phyloP scores from a whole-genome alignment of 2,113 vertebrate species.

The Rallus limicola region DNA sequence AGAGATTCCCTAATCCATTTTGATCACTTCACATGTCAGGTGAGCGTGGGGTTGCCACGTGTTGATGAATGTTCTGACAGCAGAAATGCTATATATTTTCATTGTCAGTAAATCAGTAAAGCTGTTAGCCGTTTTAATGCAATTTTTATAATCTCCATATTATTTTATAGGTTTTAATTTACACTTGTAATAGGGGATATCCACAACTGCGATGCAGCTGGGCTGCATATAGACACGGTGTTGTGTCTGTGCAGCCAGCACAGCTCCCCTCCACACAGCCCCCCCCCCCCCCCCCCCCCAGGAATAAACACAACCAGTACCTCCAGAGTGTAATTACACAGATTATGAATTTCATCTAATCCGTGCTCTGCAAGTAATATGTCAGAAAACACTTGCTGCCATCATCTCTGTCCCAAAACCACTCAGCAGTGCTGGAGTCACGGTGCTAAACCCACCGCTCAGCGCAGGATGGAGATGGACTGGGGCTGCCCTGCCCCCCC shows the following conservation, averaged over 20 bases:
- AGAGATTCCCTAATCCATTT: slow-evolving; percentile 62
- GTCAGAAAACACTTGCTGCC: not conserved
- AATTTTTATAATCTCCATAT: slow-evolving; percentile 41
- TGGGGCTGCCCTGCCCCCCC: too few relatives aligned
- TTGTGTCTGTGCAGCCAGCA: not conserved
- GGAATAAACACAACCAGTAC: not conserved
- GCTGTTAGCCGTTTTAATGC: slow-evolving; percentile 53
- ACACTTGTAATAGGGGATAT: not conserved
- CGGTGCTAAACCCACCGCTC: not conserved
- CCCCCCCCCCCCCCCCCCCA: not conserved
- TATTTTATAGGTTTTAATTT: slow-evolving; percentile 61
- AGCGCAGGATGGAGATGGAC: not conserved
- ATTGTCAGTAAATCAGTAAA: slow-evolving; percentile 65
- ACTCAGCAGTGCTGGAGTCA: not conserved
- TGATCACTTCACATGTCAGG: slow-evolving; percentile 60
- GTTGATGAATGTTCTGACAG: slow-evolving; percentile 66
- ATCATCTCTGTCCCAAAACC: not conserved
- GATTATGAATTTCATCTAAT: not conserved
- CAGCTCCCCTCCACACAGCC: not conserved
- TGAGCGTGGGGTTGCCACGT: slow-evolving; percentile 52
- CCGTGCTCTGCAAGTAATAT: not conserved
- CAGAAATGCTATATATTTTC: slow-evolving; percentile 63
- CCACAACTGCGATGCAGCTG: not conserved
- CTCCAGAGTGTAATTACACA: not conserved
- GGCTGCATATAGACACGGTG: not conserved